Evolutionary conservation across 2,888 invertebrate species (phyloP).

Genomic region (Callosobruchus maculatus): DNA sequence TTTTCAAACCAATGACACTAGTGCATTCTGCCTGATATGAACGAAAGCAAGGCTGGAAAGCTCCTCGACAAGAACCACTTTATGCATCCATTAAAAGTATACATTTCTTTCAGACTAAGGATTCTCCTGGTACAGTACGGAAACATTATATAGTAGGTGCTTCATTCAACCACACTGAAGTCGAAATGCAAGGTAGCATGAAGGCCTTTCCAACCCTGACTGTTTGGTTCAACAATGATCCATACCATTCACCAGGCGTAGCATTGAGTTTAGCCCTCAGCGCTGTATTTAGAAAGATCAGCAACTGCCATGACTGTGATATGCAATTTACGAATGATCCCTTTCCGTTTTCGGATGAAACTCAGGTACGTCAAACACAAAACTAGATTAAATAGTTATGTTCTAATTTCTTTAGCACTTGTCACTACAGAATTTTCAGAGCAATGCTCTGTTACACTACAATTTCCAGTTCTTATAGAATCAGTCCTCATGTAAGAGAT

Average conservation of each 20-base stretch:
- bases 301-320: constrained; percentile 24
- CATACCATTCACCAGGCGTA: constrained; percentile 68
- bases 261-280: constrained; percentile 62
- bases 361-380: constrained; percentile 48
- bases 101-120: constrained; percentile 12
- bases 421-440: no score
- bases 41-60: no score
- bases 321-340: constrained; percentile 60
- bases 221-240: constrained; percentile 71
- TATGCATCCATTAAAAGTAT: no score
- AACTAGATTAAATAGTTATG: no score
- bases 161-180: background rate
- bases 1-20: no score
- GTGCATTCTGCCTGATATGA: no score
- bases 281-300: constrained; percentile 53
- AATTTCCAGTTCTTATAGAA: no score
- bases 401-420: no score
- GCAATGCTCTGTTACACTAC: no score
- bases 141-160: constrained; percentile 9
- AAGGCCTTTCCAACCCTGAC: background rate
- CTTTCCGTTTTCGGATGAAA: constrained; percentile 58
- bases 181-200: no score
- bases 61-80: no score
- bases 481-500: no score
- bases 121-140: constrained; percentile 5